A percentile compares a stretch with the other conserved stretches of the same genome.
These are phyloP conservation scores for Drosophila mettleri DNA, from an alignment of 2,888 invertebrate genomes.

Conservation along the genomic window DNA sequence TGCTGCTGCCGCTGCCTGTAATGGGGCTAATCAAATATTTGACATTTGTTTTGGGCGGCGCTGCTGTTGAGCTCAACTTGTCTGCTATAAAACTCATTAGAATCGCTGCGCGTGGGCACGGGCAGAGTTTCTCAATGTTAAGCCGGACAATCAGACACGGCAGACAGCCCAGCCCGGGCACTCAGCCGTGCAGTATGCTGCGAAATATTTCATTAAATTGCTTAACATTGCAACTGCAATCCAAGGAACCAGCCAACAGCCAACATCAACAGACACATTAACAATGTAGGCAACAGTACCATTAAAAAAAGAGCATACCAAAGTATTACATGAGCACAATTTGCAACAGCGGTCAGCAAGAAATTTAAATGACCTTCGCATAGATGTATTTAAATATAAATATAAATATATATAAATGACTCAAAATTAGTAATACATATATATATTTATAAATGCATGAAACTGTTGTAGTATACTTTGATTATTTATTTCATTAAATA, in stretches of 20 bases:
- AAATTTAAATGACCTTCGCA: constrained; percentile 11
- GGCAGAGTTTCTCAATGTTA: constrained; percentile 15
- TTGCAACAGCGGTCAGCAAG: constrained; percentile 1
- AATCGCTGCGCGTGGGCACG: constrained; percentile 14
- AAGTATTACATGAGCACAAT: constrained; percentile 11
- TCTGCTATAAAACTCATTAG: constrained; percentile 54
- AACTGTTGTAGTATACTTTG: too few relatives aligned
- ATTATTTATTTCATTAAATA: too few relatives aligned
- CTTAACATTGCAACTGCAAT: constrained; percentile 48
- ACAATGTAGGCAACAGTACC: constrained; percentile 40
- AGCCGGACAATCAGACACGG: neutral
- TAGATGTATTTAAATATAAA: neutral
- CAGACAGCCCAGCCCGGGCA: neutral
- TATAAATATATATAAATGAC: too few relatives aligned
- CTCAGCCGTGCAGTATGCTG: constrained; percentile 32
- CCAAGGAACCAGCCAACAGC: constrained; percentile 30
- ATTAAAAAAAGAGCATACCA: neutral
- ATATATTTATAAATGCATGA: too few relatives aligned
- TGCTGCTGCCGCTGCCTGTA: constrained; percentile 48
- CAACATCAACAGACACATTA: constrained; percentile 52
- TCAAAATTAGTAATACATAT: too few relatives aligned
- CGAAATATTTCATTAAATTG: constrained; percentile 57
- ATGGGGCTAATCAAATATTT: constrained; percentile 82
- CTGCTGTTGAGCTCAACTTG: constrained; percentile 51
- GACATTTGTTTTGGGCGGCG: constrained; percentile 62